Evolutionary conservation across 30 jellyfish, hydroid and myxozoan species (phyloP), one percentile per base, ranked within the genome.

Genomic region (Catostylus mosaicus): DNA sequence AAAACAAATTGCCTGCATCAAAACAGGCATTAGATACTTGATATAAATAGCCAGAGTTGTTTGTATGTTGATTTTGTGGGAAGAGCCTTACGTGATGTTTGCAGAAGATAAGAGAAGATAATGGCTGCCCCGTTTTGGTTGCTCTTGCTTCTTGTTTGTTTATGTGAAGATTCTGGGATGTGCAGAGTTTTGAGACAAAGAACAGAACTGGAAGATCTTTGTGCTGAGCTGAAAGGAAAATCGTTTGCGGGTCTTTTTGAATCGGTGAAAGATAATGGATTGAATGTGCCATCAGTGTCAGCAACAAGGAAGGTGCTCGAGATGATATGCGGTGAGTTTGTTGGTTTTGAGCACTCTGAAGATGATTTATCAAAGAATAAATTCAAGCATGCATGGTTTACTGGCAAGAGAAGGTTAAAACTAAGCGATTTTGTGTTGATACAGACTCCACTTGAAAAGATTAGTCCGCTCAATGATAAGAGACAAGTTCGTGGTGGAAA

Each of bases 401-500:
- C 69, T 18, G 33, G 26, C 69, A 56, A 40, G 54, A 14, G 54
- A 40, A 40, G 54, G 14, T 40, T 40, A 14, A 40, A 14, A 40
- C 14, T 40, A 14, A 14, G 54, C 7, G 14, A 40, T 5, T 40
- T 40, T 7, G 14, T 40, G 14, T 14, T 40, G 7, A 7, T 5
- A 7, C 11, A 40, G 54, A 14, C 7, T 40, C 54, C 14, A 48
- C 63, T 9, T 27, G 20, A 48, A 2, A 3, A 3, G 24, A 27
- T 27, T 48, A 4, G 4, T 14, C 73, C 3, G 43, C n/a, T 18
- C 20, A 23, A 7, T 32, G 43, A 37, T 35, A 69, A 69, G 66
- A 46, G 81, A 8, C 81, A 69, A 43, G 81, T 69, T 6, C 81
- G 81, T 18, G 62, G 81, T 0, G 81, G 81, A 24, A 69, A n/a